These are phyloP conservation scores for Drosophila tani DNA, from an alignment of 1,140 invertebrate genomes.

Conservation along the genomic window DNA sequence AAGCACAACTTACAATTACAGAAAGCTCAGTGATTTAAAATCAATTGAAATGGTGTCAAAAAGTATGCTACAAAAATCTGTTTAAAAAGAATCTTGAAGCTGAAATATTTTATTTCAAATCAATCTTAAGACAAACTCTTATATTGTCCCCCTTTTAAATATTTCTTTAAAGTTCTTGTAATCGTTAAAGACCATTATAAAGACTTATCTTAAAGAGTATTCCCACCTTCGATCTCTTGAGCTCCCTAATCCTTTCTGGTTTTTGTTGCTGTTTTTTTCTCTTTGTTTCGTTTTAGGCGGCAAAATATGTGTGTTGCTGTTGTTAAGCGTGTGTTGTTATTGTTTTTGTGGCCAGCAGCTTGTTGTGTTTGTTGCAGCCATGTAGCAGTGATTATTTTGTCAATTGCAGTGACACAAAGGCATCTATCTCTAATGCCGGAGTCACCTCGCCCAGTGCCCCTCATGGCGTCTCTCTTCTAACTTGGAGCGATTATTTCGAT, in stretches of 20 bases:
- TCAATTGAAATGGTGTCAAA: too few relatives aligned
- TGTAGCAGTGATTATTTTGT: constrained; percentile 82
- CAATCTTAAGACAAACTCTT: too few relatives aligned
- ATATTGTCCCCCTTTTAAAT: too few relatives aligned
- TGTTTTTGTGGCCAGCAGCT: constrained; percentile 43
- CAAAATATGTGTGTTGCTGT: constrained; percentile 75
- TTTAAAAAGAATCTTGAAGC: too few relatives aligned
- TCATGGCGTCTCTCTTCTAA: background rate
- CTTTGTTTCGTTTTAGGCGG: constrained; percentile 61
- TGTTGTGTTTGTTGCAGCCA: constrained; percentile 56
- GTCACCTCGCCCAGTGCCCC: constrained; percentile 1
- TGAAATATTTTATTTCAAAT: too few relatives aligned
- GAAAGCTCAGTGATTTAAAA: too few relatives aligned
- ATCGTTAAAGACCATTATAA: background rate
- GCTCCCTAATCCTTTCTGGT: constrained; percentile 5
- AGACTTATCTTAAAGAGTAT: background rate
- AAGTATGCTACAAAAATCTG: too few relatives aligned
- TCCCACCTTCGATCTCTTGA: background rate
- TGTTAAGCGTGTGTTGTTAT: constrained; percentile 37
- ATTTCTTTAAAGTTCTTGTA: background rate
- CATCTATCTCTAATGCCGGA: constrained; percentile 78
- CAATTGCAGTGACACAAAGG: constrained; percentile 83
- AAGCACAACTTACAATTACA: too few relatives aligned
- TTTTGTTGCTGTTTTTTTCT: constrained; percentile 22
- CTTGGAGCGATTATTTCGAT: constrained; percentile 68